Conservation (phyloP, 1,140 invertebrate genomes). For the Theocolax elegans region DNA sequence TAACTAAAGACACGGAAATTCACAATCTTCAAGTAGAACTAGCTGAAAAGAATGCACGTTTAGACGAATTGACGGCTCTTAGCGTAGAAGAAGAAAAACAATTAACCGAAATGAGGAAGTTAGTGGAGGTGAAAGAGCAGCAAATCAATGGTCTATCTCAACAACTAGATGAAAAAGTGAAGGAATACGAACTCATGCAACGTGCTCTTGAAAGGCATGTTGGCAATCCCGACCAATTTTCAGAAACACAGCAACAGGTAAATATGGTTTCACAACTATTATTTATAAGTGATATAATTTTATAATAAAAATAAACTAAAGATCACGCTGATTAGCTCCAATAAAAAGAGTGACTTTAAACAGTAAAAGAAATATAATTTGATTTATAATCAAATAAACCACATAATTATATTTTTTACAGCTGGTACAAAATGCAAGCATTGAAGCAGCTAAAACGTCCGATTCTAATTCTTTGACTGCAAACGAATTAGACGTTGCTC, state of each 20-base stretch:
- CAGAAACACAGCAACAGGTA: constrained; percentile 1
- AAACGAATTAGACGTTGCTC: constrained; percentile 80
- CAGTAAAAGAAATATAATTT: too few species aligned
- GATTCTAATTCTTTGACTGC: constrained; percentile 2
- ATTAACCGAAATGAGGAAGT: constrained; percentile 66
- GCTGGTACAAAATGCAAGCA: neutral
- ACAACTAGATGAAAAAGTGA: constrained; percentile 71
- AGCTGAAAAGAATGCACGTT: constrained; percentile 52
- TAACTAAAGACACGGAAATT: constrained; percentile 59
- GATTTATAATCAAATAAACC: too few species aligned
- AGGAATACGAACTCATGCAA: constrained; percentile 68
- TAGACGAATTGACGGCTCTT: constrained; percentile 68
- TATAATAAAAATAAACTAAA: too few species aligned
- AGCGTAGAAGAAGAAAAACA: constrained; percentile 69
- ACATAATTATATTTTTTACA: neutral
- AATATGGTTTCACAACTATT: neutral
- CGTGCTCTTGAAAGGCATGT: constrained; percentile 49
- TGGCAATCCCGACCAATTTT: constrained; percentile 34
- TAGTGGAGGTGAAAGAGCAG: constrained; percentile 74
- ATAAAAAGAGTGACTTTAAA: too few species aligned
- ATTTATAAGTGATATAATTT: too few species aligned
- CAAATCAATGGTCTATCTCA: constrained; percentile 76
- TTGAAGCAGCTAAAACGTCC: neutral
- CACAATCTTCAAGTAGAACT: constrained; percentile 57
- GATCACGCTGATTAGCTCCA: too few species aligned